Evolutionary conservation across 2,797 vertebrate species (phyloP), one percentile per base, ranked within the genome.

Genomic region (Sylvia borin): DNA sequence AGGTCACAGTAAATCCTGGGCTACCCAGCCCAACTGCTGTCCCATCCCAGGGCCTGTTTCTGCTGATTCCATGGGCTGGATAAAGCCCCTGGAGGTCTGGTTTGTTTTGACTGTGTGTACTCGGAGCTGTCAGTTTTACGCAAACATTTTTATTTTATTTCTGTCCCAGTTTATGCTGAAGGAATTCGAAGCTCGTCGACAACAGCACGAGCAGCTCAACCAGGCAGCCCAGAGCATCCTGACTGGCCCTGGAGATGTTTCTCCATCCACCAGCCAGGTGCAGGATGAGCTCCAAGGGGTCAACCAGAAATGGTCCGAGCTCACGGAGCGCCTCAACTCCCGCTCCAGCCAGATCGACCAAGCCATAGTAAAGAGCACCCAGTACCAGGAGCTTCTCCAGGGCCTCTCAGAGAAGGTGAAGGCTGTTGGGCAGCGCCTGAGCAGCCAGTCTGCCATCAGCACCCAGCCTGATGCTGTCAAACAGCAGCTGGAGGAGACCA

Each of bases 81-180:
- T 86, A 4, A 91, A 96, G 92, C 66, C 91, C 62, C 90, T 68
- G 74, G 94, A 97, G 93, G 43, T 93, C 93, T 95, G 95, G 78
- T 96, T 96, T 97, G 92, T 97, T 97, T 97, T 97, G 93, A 86
- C 90, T 94, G 60, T 97, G 93, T 96, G 64, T 94, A 97, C 95
- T 96, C 43, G 4, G 89, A 96, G 95, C 90, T 97, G 95, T 97
- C 97, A 96, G 77, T 48, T 96, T 87, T 94, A 47, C 91, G 70
- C 96, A 97, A 98, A 97, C 96, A 97, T 90, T 86, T 93, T 93
- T 2, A 7, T 94, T 88, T 97, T 96, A 31, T 97, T 98, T 97
- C 93, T 97, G n/a, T 98, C 97, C 31, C 96, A 99, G 99, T 99
- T 99, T 97, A 99, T 99, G 99, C 97, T 99, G 95, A 99, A 99